A percentile compares a stretch with the other conserved stretches of the same genome.
These are phyloP conservation scores for Campopleginae sp. DNA, from an alignment of 2,888 invertebrate species.

Conservation along the genomic window DNA sequence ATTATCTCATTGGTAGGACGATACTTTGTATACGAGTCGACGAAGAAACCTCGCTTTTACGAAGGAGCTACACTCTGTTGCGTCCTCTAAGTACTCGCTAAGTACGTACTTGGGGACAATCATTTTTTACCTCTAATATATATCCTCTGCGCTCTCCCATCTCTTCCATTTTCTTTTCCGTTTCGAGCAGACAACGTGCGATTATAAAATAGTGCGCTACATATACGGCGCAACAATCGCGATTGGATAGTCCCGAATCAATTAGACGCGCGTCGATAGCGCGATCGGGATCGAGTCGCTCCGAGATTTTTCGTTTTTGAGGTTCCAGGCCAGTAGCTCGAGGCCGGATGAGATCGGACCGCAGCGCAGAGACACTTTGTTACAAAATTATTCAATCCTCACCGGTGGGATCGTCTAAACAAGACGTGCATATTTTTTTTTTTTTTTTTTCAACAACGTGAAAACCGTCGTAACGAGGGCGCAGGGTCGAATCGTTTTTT, in stretches of 20 bases:
- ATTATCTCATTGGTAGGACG: conserved; percentile 53
- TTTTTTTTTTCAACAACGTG: neutral
- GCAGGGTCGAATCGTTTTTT: neutral
- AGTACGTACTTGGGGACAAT: conserved; percentile 79
- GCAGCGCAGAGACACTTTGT: conserved; percentile 25
- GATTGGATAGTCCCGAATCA: neutral
- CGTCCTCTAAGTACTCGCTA: conserved; percentile 78
- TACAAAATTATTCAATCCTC: neutral
- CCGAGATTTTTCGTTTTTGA: neutral
- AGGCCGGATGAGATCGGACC: conserved; percentile 53
- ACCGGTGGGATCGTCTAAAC: neutral
- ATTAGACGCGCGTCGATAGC: neutral
- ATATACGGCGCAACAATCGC: neutral
- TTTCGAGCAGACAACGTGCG: conserved; percentile 36
- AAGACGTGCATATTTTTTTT: conserved; percentile 3
- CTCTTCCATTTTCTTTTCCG: conserved; percentile 71
- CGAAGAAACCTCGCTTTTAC: conserved; percentile 65
- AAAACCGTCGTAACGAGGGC: conserved; percentile 1
- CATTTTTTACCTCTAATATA: conserved; percentile 74
- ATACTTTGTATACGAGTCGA: conserved; percentile 33
- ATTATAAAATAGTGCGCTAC: neutral
- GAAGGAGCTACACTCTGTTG: conserved; percentile 82
- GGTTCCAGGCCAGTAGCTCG: conserved; percentile 8
- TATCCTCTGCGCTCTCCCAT: conserved; percentile 53
- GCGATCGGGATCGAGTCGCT: too few relatives aligned